phyloP scores from a whole-genome alignment of 2,113 vertebrate species.

The Leiothrix lutea region DNA sequence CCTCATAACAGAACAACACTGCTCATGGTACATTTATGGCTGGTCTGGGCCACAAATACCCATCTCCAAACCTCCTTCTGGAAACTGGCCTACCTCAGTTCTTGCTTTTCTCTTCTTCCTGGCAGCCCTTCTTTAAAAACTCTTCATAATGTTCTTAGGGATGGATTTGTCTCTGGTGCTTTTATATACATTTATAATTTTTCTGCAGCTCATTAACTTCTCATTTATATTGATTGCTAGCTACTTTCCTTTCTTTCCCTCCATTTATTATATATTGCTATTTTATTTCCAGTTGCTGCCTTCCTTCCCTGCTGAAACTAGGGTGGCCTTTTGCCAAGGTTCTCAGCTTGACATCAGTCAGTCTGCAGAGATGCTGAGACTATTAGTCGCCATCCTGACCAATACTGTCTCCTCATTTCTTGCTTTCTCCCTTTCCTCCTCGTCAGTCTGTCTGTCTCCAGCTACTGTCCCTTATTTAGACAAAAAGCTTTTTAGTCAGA shows the following conservation, averaged over 20 bases:
- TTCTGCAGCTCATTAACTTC: slow-evolving; percentile 52
- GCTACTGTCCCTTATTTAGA: not conserved
- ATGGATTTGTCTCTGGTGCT: not conserved
- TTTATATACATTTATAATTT: slow-evolving; percentile 12
- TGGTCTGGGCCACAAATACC: not conserved
- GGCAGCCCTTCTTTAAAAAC: not conserved
- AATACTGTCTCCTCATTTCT: not conserved
- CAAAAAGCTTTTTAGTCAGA: not conserved
- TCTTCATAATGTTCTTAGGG: not conserved
- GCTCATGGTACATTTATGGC: not conserved
- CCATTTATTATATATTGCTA: slow-evolving; percentile 31
- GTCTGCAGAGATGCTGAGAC: not conserved
- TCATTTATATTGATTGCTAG: slow-evolving; percentile 53
- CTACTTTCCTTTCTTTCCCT: slow-evolving; percentile 9
- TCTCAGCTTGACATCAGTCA: slow-evolving; percentile 36
- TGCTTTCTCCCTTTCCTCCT: not conserved
- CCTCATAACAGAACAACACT: not conserved
- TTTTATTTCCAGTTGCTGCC: slow-evolving; percentile 43
- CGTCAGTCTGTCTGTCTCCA: slow-evolving; percentile 52
- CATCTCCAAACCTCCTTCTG: not conserved
- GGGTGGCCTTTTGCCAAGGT: slow-evolving; percentile 44
- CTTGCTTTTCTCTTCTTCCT: not conserved
- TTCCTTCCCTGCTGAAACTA: not conserved
- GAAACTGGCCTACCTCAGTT: not conserved
- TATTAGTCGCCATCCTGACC: slow-evolving; percentile 21